Conservation (phyloP, 2,888 invertebrate genomes). For the Aspidiotus destructor region DNA sequence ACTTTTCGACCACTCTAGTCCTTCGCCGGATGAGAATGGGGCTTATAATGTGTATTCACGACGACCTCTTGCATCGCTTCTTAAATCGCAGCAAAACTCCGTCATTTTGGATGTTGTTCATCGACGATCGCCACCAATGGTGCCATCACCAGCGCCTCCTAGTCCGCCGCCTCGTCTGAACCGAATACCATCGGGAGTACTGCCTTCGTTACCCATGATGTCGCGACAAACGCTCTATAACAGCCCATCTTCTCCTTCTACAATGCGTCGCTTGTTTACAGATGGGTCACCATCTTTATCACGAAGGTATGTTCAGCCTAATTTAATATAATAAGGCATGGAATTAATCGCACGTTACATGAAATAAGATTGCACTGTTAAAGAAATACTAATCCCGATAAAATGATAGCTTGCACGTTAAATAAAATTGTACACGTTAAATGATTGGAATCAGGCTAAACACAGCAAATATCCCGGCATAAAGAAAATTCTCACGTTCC, state of each 20-base stretch:
- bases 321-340: too few relatives aligned
- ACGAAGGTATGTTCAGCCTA: slow-evolving; percentile 40
- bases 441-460: too few relatives aligned
- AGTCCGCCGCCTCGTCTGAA: slow-evolving; percentile 38
- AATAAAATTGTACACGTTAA: too few relatives aligned
- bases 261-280: slow-evolving; percentile 30
- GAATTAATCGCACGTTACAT: too few relatives aligned
- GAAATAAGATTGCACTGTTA: too few relatives aligned
- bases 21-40: slow-evolving; percentile 8
- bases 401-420: too few relatives aligned
- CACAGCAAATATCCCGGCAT: too few relatives aligned
- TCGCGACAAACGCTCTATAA: slow-evolving; percentile 33
- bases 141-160: slow-evolving; percentile 36
- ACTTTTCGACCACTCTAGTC: slow-evolving; percentile 28
- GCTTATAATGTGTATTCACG: neutral
- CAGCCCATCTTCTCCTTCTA: slow-evolving; percentile 34
- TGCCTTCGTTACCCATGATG: slow-evolving; percentile 30
- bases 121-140: slow-evolving; percentile 35
- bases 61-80: slow-evolving; percentile 31
- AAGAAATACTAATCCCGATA: too few relatives aligned
- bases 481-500: too few relatives aligned
- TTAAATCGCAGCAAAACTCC: slow-evolving; percentile 28
- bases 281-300: slow-evolving; percentile 43
- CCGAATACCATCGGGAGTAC: slow-evolving; percentile 32
- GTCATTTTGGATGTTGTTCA: slow-evolving; percentile 17